These are phyloP conservation scores for Eudemis profundana DNA, from an alignment of 2,888 invertebrate species.

Conservation along the genomic window DNA sequence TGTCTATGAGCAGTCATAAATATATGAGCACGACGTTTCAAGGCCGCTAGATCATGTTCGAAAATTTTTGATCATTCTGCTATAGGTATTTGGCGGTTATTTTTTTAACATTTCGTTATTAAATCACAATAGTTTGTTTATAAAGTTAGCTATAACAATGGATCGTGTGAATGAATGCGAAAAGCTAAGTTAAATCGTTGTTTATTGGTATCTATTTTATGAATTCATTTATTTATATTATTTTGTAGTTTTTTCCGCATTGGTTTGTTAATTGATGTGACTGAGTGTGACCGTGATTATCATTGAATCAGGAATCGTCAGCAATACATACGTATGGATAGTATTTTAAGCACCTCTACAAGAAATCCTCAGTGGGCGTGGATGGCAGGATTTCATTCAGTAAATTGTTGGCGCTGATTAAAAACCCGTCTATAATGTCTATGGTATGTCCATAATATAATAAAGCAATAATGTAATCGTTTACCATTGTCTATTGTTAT, in stretches of 20 bases:
- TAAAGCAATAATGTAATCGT: no score
- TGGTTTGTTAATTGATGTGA: not conserved
- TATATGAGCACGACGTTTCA: not conserved
- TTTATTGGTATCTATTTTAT: not conserved
- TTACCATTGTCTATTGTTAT: no score
- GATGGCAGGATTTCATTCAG: no score
- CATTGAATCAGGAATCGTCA: not conserved
- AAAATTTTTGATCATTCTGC: not conserved
- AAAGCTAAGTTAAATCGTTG: not conserved
- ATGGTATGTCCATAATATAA: no score
- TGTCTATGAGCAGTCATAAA: not conserved
- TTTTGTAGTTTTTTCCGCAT: conserved; percentile 4
- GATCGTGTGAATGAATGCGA: not conserved
- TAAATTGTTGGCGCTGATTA: no score
- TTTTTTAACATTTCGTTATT: not conserved
- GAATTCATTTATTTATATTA: conserved; percentile 2
- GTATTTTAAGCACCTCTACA: no score
- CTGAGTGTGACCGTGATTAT: not conserved
- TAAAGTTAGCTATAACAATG: not conserved
- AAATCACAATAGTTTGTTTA: not conserved
- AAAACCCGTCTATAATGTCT: no score
- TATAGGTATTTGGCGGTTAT: not conserved
- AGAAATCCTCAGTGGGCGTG: no score
- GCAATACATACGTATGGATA: no score
- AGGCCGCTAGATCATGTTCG: not conserved